Percentiles rank a stretch among this genome's conserved stretches.
These are phyloP conservation scores for Falco berigora DNA, from an alignment of 2,797 vertebrate genomes.

Conservation along the genomic window DNA sequence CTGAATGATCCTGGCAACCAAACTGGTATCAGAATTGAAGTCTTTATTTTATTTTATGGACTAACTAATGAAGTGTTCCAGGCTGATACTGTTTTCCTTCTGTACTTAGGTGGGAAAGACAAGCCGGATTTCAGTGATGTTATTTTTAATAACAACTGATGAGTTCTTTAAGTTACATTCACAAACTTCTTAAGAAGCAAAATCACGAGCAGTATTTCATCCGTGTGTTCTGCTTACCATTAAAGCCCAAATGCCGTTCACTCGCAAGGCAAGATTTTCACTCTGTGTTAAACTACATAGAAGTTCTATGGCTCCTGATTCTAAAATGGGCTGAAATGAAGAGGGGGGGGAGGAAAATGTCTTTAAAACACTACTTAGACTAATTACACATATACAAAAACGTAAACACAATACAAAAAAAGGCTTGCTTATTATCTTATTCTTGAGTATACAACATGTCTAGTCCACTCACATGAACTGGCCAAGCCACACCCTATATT, in stretches of 20 bases:
- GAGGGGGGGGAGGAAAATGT: neutral
- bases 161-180: neutral
- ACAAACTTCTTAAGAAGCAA: neutral
- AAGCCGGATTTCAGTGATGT: neutral
- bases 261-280: slow-evolving; percentile 93
- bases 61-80: neutral
- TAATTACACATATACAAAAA: neutral
- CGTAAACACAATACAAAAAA: neutral
- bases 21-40: neutral
- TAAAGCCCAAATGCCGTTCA: slow-evolving; percentile 98
- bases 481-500: neutral
- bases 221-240: slow-evolving; percentile 81
- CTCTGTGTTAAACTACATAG: slow-evolving; percentile 98
- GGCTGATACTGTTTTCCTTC: neutral
- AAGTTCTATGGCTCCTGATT: slow-evolving; percentile 96
- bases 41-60: neutral
- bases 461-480: neutral
- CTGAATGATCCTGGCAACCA: neutral
- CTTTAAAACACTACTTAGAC: neutral
- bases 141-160: neutral
- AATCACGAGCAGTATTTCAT: neutral
- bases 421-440: neutral
- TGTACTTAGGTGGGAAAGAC: neutral
- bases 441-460: neutral
- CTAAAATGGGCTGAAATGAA: slow-evolving; percentile 88